phyloP scores from a whole-genome alignment of 2,888 invertebrate species.

The Plebejus anna region DNA sequence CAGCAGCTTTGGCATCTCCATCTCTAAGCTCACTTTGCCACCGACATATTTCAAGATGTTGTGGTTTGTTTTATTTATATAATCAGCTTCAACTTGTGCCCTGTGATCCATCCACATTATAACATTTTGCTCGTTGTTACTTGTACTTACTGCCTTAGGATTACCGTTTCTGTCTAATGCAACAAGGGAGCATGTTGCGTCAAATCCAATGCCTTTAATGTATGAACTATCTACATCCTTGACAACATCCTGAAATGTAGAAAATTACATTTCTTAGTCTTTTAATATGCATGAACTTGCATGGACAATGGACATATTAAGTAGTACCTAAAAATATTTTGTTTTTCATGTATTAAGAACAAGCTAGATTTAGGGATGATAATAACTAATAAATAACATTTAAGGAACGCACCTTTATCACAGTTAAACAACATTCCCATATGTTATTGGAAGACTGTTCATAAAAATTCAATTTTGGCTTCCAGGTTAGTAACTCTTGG shows the following conservation, averaged over 20 bases:
- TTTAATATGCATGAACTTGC: neutral
- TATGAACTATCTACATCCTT: conserved; percentile 68
- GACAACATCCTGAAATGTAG: conserved; percentile 79
- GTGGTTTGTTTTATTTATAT: conserved; percentile 88
- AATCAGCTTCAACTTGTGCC: conserved; percentile 87
- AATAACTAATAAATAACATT: neutral
- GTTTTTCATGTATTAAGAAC: neutral
- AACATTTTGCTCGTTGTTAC: conserved; percentile 86
- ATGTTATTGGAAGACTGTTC: conserved; percentile 96
- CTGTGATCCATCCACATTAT: conserved; percentile 97
- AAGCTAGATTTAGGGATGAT: neutral
- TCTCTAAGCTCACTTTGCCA: conserved; percentile 96
- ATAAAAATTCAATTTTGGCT: conserved; percentile 87
- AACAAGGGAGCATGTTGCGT: conserved; percentile 96
- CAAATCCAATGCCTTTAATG: conserved; percentile 95
- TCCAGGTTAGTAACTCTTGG: conserved; percentile 86
- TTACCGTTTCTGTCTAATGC: conserved; percentile 84
- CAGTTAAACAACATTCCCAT: conserved; percentile 87
- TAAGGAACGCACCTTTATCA: conserved; percentile 84
- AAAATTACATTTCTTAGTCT: neutral
- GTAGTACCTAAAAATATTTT: neutral
- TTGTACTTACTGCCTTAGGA: conserved; percentile 86
- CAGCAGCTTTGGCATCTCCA: conserved; percentile 96
- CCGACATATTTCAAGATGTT: conserved; percentile 91
- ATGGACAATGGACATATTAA: neutral